A percentile compares a stretch with the other conserved stretches of the same genome.
Conservation (phyloP, 1,140 invertebrate species). For the Atta texana region DNA sequence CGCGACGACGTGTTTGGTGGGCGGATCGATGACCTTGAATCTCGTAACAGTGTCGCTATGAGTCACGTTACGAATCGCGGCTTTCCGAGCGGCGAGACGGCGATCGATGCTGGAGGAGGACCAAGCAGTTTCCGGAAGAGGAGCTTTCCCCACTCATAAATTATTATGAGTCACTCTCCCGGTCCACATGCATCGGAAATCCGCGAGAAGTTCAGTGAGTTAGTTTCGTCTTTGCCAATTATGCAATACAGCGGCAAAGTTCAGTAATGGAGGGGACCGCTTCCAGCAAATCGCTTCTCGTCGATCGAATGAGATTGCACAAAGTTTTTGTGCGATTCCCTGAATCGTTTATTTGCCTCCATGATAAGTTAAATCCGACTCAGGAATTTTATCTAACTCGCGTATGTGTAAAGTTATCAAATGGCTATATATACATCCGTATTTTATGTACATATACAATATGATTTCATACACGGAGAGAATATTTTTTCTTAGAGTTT, state of each 20-base stretch:
- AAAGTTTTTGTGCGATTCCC: slow-evolving; percentile 25
- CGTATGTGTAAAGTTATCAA: slow-evolving; percentile 1
- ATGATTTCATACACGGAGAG: neutral
- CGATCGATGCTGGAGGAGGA: slow-evolving; percentile 65
- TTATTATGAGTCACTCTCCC: slow-evolving; percentile 55
- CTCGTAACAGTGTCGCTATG: slow-evolving; percentile 60
- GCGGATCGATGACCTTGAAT: slow-evolving; percentile 73
- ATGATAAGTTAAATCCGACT: slow-evolving; percentile 46
- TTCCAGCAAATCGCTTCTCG: slow-evolving; percentile 7
- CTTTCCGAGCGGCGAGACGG: slow-evolving; percentile 64
- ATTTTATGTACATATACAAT: neutral
- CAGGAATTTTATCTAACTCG: slow-evolving; percentile 36
- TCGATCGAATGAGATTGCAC: slow-evolving; percentile 44
- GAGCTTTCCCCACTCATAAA: slow-evolving; percentile 49
- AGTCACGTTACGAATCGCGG: slow-evolving; percentile 68
- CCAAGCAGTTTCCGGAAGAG: slow-evolving; percentile 56
- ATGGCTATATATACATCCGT: neutral
- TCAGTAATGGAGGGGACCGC: neutral
- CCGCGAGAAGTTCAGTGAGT: slow-evolving; percentile 36
- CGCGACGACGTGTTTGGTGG: slow-evolving; percentile 46
- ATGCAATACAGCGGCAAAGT: slow-evolving; percentile 32
- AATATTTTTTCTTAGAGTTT: no score
- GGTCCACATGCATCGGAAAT: neutral
- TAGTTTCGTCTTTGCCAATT: slow-evolving; percentile 39
- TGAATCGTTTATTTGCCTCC: slow-evolving; percentile 51